phyloP scores from a whole-genome alignment of 1,140 invertebrate species.

The Hesperophylax magnus region DNA sequence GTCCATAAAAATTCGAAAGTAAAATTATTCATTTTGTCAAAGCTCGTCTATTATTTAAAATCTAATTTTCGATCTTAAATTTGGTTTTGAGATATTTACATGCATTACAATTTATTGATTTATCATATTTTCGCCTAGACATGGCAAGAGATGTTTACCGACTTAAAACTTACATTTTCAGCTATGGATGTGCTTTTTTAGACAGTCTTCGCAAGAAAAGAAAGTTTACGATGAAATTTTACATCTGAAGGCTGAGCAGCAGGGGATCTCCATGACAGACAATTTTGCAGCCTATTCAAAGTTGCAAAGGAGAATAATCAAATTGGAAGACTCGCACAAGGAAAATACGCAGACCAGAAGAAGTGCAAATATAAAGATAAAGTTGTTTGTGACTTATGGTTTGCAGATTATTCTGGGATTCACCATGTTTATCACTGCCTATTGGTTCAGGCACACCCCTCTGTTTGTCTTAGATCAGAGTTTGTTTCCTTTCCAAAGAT shows the following conservation, averaged over 20 bases:
- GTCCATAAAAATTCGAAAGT: too few species aligned
- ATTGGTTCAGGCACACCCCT: slow-evolving; percentile 65
- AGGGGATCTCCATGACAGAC: slow-evolving; percentile 67
- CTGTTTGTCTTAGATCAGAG: slow-evolving; percentile 64
- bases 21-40: too few species aligned
- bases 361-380: slow-evolving; percentile 63
- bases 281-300: slow-evolving; percentile 69
- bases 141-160: too few species aligned
- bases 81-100: too few species aligned
- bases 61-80: too few species aligned
- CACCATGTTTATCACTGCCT: slow-evolving; percentile 62
- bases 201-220: slow-evolving; percentile 63
- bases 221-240: slow-evolving; percentile 62
- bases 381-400: slow-evolving; percentile 62
- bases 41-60: too few species aligned
- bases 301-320: slow-evolving; percentile 66
- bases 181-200: slow-evolving; percentile 64
- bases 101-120: too few species aligned
- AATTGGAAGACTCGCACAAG: slow-evolving; percentile 63
- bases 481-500: slow-evolving; percentile 63
- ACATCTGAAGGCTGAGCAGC: slow-evolving; percentile 63
- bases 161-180: slow-evolving; percentile 55
- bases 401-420: slow-evolving; percentile 63
- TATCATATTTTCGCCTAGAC: too few species aligned
- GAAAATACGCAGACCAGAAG: slow-evolving; percentile 62